These are phyloP conservation scores for Actinemys pallida DNA, from an alignment of 2,113 vertebrate genomes.

Conservation along the genomic window DNA sequence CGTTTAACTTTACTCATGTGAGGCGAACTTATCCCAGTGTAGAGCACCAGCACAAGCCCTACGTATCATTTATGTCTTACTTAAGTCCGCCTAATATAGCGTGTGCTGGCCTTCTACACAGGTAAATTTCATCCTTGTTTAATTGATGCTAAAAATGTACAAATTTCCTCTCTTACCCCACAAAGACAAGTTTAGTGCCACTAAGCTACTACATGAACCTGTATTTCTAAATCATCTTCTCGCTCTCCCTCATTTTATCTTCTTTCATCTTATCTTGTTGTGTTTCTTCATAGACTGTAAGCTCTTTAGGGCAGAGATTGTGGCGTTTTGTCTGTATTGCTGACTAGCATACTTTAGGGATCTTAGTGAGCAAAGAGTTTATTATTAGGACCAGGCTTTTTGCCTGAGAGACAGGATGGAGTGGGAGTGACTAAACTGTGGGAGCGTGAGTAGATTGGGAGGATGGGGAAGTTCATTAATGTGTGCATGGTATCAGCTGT, in stretches of 20 bases:
- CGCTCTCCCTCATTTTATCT: accelerated
- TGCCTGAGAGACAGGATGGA: not conserved
- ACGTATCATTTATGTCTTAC: not conserved
- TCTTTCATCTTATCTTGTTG: not conserved
- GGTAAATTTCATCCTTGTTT: not conserved
- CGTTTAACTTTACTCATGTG: not conserved
- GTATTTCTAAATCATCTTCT: not conserved
- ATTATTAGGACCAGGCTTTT: accelerated
- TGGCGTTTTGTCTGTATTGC: not conserved
- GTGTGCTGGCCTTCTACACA: not conserved
- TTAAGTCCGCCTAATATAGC: not conserved
- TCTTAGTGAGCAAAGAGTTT: not conserved
- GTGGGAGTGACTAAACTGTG: not conserved
- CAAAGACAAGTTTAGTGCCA: not conserved
- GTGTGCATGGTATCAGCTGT: not conserved
- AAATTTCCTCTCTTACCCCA: accelerated
- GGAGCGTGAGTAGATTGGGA: not conserved
- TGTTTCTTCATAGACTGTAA: not conserved
- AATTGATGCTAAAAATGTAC: not conserved
- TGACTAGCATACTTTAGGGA: accelerated
- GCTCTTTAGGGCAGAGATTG: not conserved
- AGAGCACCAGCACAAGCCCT: not conserved
- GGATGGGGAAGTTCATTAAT: not conserved
- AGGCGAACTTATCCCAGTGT: not conserved
- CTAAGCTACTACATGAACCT: accelerated